Percentiles rank a stretch among this genome's conserved stretches.
phyloP scores from a whole-genome alignment of 2,888 invertebrate genomes.

The Lasioglossum morio region DNA sequence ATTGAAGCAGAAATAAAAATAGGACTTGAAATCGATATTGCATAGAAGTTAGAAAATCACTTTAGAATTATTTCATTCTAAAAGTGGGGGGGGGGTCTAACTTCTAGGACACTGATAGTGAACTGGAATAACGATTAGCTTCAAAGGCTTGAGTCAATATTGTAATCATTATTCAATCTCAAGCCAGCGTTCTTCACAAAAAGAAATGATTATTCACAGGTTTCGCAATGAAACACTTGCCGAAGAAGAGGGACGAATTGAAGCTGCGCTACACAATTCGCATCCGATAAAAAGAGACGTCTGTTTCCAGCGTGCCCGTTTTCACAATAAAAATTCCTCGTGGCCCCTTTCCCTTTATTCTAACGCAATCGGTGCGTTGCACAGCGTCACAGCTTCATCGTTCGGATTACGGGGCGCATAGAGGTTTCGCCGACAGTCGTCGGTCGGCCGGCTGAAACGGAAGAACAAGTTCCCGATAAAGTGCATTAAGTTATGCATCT shows the following conservation, averaged over 20 bases:
- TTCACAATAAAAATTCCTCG: not conserved
- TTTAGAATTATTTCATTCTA: too few relatives aligned
- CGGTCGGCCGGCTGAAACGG: slow-evolving; percentile 37
- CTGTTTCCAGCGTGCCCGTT: not conserved
- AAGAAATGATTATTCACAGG: not conserved
- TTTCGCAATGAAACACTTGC: not conserved
- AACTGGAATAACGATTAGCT: not conserved
- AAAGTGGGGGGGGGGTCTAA: too few relatives aligned
- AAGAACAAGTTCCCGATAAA: slow-evolving; percentile 61
- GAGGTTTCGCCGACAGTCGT: slow-evolving; percentile 25
- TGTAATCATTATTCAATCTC: not conserved
- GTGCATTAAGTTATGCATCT: slow-evolving; percentile 68
- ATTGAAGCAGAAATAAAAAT: not conserved
- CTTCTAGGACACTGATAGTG: too few relatives aligned
- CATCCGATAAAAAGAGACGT: not conserved
- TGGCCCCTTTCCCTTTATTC: not conserved
- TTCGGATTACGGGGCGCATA: not conserved
- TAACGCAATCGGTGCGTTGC: slow-evolving; percentile 3
- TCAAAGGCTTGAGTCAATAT: not conserved
- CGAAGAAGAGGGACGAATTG: not conserved
- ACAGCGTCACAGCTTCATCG: slow-evolving; percentile 38
- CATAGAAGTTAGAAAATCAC: not conserved
- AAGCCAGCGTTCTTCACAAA: too few relatives aligned
- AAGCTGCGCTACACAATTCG: not conserved
- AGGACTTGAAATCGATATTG: not conserved